A percentile compares a stretch with the other conserved stretches of the same genome.
phyloP scores from a whole-genome alignment of 1,140 invertebrate genomes.

The Atta colombica region DNA sequence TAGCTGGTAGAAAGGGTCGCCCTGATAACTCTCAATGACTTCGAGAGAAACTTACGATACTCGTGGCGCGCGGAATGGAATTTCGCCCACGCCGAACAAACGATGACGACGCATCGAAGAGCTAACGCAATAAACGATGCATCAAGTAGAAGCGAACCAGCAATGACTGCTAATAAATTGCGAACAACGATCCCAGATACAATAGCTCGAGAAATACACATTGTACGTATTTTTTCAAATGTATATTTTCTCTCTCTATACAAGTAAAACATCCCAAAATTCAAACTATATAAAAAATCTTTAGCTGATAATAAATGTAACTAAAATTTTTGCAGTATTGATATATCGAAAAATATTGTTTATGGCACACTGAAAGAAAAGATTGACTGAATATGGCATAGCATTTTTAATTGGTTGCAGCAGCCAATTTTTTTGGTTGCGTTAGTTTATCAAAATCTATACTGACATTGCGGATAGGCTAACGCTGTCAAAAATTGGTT shows the following conservation, averaged over 20 bases:
- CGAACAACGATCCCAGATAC: constrained; percentile 48
- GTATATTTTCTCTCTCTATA: neutral
- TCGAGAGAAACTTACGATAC: constrained; percentile 56
- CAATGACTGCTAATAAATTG: constrained; percentile 56
- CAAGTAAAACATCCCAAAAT: neutral
- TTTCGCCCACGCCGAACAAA: constrained; percentile 50
- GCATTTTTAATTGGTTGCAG: no score
- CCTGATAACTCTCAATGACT: constrained; percentile 54
- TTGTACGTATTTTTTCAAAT: neutral
- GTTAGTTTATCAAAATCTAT: no score
- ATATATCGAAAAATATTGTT: neutral
- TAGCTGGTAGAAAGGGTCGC: constrained; percentile 47
- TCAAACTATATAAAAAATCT: neutral
- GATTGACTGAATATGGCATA: no score
- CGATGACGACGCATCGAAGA: constrained; percentile 35
- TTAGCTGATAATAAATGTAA: neutral
- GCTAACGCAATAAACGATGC: constrained; percentile 64
- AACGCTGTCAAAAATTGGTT: no score
- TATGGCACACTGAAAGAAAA: neutral
- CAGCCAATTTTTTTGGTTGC: no score
- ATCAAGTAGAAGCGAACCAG: constrained; percentile 51
- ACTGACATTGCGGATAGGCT: no score
- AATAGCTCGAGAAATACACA: neutral
- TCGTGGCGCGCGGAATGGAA: constrained; percentile 49
- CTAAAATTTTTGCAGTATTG: neutral